A percentile compares a stretch with the other conserved stretches of the same genome.
Evolutionary conservation across 2,113 vertebrate genomes (phyloP).

Genomic region (Cyphomyrus plagiostoma): DNA sequence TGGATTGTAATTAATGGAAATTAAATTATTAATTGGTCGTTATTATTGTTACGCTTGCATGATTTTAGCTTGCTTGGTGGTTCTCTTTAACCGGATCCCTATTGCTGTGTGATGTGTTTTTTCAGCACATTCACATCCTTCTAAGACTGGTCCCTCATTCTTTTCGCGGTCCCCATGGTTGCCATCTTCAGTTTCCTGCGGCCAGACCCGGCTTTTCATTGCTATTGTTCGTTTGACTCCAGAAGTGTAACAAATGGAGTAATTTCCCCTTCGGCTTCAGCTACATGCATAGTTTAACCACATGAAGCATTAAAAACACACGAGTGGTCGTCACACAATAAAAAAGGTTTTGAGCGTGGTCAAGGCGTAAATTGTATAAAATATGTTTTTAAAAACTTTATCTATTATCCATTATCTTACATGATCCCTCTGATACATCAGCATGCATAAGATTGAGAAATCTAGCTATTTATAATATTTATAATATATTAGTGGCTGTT

Average conservation of each 20-base stretch:
- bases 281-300: constrained; percentile 33
- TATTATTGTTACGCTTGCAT: neutral
- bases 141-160: neutral
- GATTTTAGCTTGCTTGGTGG: neutral
- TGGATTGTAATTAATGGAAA: constrained; percentile 21
- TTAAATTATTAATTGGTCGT: neutral
- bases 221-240: constrained; percentile 49
- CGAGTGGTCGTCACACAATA: no score
- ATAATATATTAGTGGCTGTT: neutral
- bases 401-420: neutral
- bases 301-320: constrained; percentile 43
- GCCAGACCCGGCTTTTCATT: constrained; percentile 48
- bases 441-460: neutral
- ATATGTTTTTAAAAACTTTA: neutral
- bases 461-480: neutral
- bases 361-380: neutral
- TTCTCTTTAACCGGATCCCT: neutral
- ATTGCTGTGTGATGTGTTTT: neutral
- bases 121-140: neutral
- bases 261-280: constrained; percentile 42
- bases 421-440: neutral
- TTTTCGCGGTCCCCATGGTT: neutral
- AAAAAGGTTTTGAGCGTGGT: constrained; percentile 13
- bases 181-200: neutral
- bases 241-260: constrained; percentile 52